These are phyloP conservation scores for Sphinx pinastri DNA, from an alignment of 2,888 invertebrate genomes.

Conservation along the genomic window DNA sequence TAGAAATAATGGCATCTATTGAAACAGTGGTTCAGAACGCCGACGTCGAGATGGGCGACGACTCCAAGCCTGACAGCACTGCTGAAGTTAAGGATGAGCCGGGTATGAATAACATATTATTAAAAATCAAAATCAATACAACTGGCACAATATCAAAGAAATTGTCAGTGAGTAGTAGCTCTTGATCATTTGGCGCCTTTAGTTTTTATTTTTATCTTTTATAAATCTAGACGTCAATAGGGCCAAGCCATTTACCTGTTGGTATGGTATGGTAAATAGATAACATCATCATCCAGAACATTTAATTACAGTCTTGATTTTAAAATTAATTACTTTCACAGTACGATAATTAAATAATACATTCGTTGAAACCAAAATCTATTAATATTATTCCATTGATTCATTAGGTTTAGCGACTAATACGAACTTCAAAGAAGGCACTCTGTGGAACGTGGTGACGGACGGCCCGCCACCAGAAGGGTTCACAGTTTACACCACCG, in stretches of 20 bases:
- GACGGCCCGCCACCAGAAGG: conserved; percentile 93
- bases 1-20: conserved; percentile 92
- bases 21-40: conserved; percentile 92
- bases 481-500: conserved; percentile 90
- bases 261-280: too few relatives aligned
- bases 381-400: conserved; percentile 2
- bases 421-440: conserved; percentile 90
- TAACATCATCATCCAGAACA: too few relatives aligned
- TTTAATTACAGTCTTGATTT: neutral
- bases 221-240: too few relatives aligned
- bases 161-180: too few relatives aligned
- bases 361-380: neutral
- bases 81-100: conserved; percentile 88
- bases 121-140: neutral
- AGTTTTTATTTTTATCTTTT: too few relatives aligned
- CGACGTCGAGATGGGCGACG: conserved; percentile 85
- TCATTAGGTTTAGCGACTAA: conserved; percentile 50
- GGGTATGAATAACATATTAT: conserved; percentile 54
- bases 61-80: conserved; percentile 86
- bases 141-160: too few relatives aligned
- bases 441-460: conserved; percentile 89
- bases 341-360: neutral
- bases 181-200: too few relatives aligned
- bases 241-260: too few relatives aligned
- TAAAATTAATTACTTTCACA: neutral